Evolutionary conservation across 2,113 vertebrate genomes (phyloP), one percentile per base, ranked within the genome.

Genomic region (Oncorhynchus keta): DNA sequence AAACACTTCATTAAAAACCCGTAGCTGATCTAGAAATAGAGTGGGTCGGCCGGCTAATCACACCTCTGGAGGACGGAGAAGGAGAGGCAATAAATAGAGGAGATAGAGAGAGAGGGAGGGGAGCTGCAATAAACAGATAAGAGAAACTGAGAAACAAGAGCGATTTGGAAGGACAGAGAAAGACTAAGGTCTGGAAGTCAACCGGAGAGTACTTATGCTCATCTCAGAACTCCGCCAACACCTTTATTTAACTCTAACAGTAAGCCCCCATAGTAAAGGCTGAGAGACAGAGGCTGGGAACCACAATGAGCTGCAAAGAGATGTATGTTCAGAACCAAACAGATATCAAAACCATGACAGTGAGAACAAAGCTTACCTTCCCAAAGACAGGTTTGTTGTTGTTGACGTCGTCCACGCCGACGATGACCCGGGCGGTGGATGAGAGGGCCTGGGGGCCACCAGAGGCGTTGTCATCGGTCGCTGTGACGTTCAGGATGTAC

Each of bases 361-460:
- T 61, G 28, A 18, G 72, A 39, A 24, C 30, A 11, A 18, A 1
- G 76, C 76, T 82, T 87, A 96, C 96, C 95, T 95, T 94, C 80
- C 95, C 93, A 86, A 97, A 97, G 61, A 96, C 83, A 20, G 95
- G 95, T 81, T 96, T 97, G 92, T 97, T 95, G 84, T 95, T 95
- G 88, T 96, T 97, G 80, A 97, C 94, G 30, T 96, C 95, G 57
- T 96, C 93, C 59, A 97, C 90, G 78, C 92, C 94, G 74, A 97
- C 95, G 22, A 96, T 81, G 75, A 97, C 93, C 83, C 94, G 94
- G 3, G 94, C 94, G 0, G 90, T 95, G 78, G 94, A 89, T 1
- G 92, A 92, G 73, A 96, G 88, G 20, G 93, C 88, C 82, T 75
- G 91, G 4, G 94, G 93, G 45, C 96, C 96, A 71, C 93, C 94